Evolutionary conservation across 23 tunicate genomes (phyloP).

Genomic region (Halocynthia aurantium): DNA sequence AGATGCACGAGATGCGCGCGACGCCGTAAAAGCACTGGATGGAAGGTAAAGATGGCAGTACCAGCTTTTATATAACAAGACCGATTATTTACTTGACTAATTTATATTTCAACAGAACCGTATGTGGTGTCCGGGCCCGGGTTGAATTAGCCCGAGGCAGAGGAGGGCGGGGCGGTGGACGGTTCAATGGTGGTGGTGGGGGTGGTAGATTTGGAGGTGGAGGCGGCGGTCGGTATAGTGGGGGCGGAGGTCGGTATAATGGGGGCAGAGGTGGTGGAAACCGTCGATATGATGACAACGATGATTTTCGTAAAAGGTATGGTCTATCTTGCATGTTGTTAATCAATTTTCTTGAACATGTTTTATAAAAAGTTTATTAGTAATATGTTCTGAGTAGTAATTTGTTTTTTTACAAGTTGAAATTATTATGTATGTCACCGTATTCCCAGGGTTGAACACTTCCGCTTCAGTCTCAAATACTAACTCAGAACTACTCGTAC

Average conservation of each 20-base stretch:
- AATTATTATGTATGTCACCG: neutral
- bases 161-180: constrained; percentile 18
- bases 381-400: too few species aligned
- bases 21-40: neutral
- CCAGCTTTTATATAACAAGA: too few species aligned
- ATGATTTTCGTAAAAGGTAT: neutral
- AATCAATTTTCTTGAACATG: too few species aligned
- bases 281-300: neutral
- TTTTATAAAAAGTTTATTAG: too few species aligned
- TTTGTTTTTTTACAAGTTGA: too few species aligned
- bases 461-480: constrained; percentile 1
- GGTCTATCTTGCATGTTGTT: neutral
- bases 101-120: constrained; percentile 9
- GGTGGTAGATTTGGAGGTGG: constrained; percentile 14
- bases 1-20: neutral
- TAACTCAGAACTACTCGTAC: constrained; percentile 1
- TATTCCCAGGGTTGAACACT: constrained; percentile 17
- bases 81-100: neutral
- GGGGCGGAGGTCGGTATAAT: constrained; percentile 9
- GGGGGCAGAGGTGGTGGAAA: constrained; percentile 9
- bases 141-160: constrained; percentile 19
- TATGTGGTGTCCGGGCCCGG: constrained; percentile 16
- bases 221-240: constrained; percentile 13
- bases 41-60: too few species aligned
- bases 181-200: constrained; percentile 7